Evolutionary conservation across 2,113 vertebrate species (phyloP).

Genomic region (Archilochus colubris): DNA sequence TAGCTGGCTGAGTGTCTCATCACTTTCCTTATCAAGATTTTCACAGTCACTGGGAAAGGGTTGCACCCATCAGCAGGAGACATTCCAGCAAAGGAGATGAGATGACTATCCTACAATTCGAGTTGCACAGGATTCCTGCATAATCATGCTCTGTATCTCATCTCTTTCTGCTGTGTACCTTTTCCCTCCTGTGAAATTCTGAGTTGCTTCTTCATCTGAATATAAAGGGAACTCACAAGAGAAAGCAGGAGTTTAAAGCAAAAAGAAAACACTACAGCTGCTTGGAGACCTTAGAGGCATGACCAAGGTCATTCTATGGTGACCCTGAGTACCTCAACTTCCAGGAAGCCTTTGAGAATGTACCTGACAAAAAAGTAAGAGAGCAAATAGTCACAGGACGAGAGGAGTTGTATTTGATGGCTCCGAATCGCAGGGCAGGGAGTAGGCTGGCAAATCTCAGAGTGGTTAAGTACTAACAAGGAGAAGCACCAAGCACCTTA

Average conservation of each 20-base stretch:
- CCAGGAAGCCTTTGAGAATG: neutral
- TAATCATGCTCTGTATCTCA: conserved; percentile 52
- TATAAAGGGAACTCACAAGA: neutral
- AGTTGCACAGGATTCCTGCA: conserved; percentile 58
- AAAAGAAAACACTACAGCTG: neutral
- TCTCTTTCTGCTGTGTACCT: conserved; percentile 27
- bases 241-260: neutral
- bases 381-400: neutral
- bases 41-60: conserved; percentile 50
- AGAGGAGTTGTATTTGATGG: neutral
- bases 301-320: neutral
- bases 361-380: neutral
- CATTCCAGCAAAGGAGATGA: conserved; percentile 38
- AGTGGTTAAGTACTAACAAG: neutral
- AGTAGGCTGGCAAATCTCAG: neutral
- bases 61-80: conserved; percentile 48
- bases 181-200: conserved; percentile 25
- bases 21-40: conserved; percentile 73
- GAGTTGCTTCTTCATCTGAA: conserved; percentile 4
- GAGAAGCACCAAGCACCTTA: neutral
- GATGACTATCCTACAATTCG: conserved; percentile 53
- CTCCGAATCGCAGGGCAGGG: neutral
- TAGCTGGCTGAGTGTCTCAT: conserved; percentile 38
- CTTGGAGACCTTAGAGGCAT: neutral
- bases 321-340: neutral